Percentiles rank a stretch among this genome's conserved stretches.
Evolutionary conservation across 2,797 vertebrate species (phyloP).

Genomic region (Parauchenoglanis ngamensis): DNA sequence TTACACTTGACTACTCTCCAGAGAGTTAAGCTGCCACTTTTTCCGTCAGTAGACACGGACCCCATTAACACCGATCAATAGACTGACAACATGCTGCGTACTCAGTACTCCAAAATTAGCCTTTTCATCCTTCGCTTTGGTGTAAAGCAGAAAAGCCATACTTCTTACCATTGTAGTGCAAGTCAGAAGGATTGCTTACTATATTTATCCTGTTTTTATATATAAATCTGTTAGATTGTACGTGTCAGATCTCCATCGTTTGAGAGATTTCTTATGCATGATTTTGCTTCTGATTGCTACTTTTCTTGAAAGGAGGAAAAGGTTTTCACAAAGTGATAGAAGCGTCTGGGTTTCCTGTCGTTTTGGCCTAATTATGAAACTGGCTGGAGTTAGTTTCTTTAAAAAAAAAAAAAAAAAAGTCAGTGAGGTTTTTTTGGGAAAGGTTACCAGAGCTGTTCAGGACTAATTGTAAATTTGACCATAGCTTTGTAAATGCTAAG

Average conservation of each 20-base stretch:
- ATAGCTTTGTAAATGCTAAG: constrained; percentile 27
- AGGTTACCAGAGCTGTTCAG: constrained; percentile 1
- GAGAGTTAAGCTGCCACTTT: constrained; percentile 20
- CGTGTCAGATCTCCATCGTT: neutral
- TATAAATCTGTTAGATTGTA: constrained; percentile 28
- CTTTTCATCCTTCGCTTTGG: neutral
- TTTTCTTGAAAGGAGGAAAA: neutral
- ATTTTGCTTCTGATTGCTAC: constrained; percentile 27
- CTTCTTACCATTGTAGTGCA: constrained; percentile 15
- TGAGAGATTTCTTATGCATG: constrained; percentile 13
- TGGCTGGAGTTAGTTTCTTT: neutral
- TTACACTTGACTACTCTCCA: constrained; percentile 37
- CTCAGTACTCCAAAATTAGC: constrained; percentile 13
- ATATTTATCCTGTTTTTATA: constrained; percentile 24
- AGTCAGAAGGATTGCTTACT: neutral
- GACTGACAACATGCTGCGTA: constrained; percentile 18
- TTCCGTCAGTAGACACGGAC: constrained; percentile 28
- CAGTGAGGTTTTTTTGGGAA: neutral
- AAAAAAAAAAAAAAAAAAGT: neutral
- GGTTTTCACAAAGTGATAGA: neutral
- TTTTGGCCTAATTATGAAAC: neutral
- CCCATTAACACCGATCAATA: constrained; percentile 41
- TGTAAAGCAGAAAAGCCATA: constrained; percentile 44
- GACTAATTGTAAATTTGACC: neutral
- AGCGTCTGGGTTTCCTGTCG: neutral